phyloP scores from a whole-genome alignment of 2,888 invertebrate genomes.

The Dynastes maya region DNA sequence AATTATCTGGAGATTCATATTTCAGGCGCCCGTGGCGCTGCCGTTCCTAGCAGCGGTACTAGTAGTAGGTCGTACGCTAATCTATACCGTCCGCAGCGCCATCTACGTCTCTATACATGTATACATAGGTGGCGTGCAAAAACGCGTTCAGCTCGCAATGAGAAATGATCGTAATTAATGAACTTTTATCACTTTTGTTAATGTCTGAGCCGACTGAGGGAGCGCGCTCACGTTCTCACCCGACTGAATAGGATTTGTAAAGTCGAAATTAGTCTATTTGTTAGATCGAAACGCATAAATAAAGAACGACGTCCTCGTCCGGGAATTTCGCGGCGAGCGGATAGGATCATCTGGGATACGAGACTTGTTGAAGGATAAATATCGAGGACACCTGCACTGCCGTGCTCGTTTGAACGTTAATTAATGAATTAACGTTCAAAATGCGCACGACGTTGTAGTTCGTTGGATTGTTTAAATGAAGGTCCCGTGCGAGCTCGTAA shows the following conservation, averaged over 20 bases:
- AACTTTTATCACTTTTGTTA: conserved; percentile 47
- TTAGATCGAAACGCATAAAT: conserved; percentile 36
- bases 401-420: too few species aligned
- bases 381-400: too few species aligned
- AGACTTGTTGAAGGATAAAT: too few species aligned
- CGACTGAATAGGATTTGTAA: conserved; percentile 34
- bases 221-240: neutral
- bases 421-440: too few species aligned
- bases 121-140: conserved; percentile 12
- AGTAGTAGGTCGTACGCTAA: neutral
- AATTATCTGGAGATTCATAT: conserved; percentile 43
- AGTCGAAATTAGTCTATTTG: conserved; percentile 46
- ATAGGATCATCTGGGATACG: too few species aligned
- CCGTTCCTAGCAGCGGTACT: neutral
- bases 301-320: neutral
- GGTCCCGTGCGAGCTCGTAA: too few species aligned
- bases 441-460: too few species aligned
- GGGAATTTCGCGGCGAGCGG: too few species aligned
- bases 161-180: conserved; percentile 45
- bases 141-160: conserved; percentile 22
- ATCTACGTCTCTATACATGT: neutral
- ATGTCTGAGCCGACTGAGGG: conserved; percentile 19
- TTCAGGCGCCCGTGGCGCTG: conserved; percentile 22
- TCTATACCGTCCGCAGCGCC: neutral
- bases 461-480: too few species aligned